Base-by-base conservation (phyloP, 2,888 invertebrate genomes). In the Cephus spinipes region DNA sequence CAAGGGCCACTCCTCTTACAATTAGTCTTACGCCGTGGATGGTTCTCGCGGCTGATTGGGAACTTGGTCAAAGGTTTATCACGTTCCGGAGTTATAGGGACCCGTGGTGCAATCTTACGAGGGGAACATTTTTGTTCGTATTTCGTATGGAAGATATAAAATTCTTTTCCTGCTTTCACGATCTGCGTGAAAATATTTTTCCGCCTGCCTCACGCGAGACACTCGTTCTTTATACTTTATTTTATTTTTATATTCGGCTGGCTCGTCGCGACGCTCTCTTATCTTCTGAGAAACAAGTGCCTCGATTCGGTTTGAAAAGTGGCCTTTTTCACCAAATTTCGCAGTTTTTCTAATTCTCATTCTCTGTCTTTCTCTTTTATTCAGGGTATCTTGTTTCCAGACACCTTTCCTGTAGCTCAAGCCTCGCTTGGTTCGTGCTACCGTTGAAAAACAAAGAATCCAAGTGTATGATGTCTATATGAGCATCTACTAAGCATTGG, bases 241-340 rank as follows among this genome's bases (percentile, higher is more conserved):
- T 83, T 84, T 83, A 77, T 81, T 82, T 81, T 79, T 81, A 23
- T 33, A 80, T 81, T 81, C 79, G 77, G 55, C 32, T 69, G 74
- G 69, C n/a, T 75, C 75, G 77, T 69, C 77, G 68, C 73, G 69
- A 71, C 79, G 74, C 76, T 75, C 40, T 73, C 74, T 76, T 83
- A 80, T 84, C 80, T 80, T 77, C 55, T 74, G 79, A 77, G 79
- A 80, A 84, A 84, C 82, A 84, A 83, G 81, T 81, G 74, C 79
- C 81, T 73, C 74, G 83, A 80, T 83, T 84, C 81, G 83, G 83
- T 81, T 83, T 82, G 78, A 84, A 79, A 81, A 80, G 55, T 78
- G 76, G 80, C 76, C 79, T 80, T 83, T 83, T 82, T 80, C 78
- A 30, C 74, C 69, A 78, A 81, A 23, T 55, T 23, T 55, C 55